Evolutionary conservation across 2,888 invertebrate genomes (phyloP), one percentile per base, ranked within the genome.

Genomic region (Ormyrus thymus): DNA sequence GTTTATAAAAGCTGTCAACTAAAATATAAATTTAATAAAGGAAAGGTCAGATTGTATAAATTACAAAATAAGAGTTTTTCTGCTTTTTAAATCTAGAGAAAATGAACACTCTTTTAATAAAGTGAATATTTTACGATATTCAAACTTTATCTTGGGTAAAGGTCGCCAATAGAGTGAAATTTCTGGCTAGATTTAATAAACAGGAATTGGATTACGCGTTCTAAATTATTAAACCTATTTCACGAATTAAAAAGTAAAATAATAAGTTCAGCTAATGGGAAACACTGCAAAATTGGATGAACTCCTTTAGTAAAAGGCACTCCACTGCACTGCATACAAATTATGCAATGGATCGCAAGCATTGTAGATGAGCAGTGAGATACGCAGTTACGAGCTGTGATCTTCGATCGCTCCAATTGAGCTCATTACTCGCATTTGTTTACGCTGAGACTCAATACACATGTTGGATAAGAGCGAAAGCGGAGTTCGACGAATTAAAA

Each of bases 391-490:
- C 59, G 58, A 11, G 43, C 50, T 6, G 8, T 50, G 10, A 68
- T 72, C 66, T 78, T 78, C 66, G 66, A 66, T 66, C 45, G 77
- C n/a, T 78, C 72, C 70, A 76, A 70, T 76, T 76, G 70, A 43
- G 48, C 62, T 46, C 59, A 71, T 71, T 59, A 71, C 45, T 50
- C 48, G 68, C 68, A 56, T 73, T 78, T 78, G 64, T 73, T 78
- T 78, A 72, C 50, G 48, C 59, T 15, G 51, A 50, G 43, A 45
- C 9, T 29, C 46, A 50, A 29, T 50, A 55, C 29, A 29, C 53
- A 62, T 55, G 51, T 53, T 43, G 10, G 46, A 10, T 7, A 50
- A n/a, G 15, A 6, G 46, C n/a, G 10, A 15, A 29, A 29, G 13
- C 58, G 9, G 10, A 45, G 59, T 45, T 45, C 3, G 59, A 13